Conservation (phyloP, 1,140 invertebrate species). For the Drosophila parabipectinata region DNA sequence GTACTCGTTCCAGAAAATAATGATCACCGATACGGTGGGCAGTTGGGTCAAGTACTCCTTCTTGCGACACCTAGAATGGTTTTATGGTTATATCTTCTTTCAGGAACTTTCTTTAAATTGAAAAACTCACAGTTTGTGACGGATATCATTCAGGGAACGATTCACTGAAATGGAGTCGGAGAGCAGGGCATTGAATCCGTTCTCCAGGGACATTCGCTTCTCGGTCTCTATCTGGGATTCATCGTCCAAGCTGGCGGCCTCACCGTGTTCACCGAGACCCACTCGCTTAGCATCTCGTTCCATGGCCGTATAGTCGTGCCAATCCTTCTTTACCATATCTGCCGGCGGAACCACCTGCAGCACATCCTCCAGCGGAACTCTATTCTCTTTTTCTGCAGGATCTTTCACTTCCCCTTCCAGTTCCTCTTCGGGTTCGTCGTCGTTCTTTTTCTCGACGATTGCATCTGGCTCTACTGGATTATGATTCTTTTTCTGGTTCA, state of each 20-base stretch:
- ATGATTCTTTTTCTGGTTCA: background rate
- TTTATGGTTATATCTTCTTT: background rate
- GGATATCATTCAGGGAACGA: constrained; percentile 91
- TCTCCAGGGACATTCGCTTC: constrained; percentile 64
- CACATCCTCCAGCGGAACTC: constrained; percentile 2
- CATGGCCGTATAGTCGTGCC: constrained; percentile 93
- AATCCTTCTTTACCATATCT: constrained; percentile 86
- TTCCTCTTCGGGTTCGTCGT: constrained; percentile 24
- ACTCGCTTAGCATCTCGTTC: constrained; percentile 87
- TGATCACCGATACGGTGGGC: constrained; percentile 93
- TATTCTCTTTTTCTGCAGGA: background rate
- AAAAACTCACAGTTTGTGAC: constrained; percentile 88
- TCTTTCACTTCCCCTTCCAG: background rate
- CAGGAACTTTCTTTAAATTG: background rate
- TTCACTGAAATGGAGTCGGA: constrained; percentile 95
- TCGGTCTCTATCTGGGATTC: constrained; percentile 88
- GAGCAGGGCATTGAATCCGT: constrained; percentile 95
- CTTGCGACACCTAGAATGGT: constrained; percentile 87
- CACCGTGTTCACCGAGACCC: constrained; percentile 91
- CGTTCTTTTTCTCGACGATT: constrained; percentile 10
- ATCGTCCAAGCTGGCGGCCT: constrained; percentile 88
- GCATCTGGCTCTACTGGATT: background rate
- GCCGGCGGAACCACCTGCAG: constrained; percentile 83
- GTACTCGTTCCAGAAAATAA: constrained; percentile 98
- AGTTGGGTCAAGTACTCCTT: constrained; percentile 91